Base-by-base conservation (phyloP, 2,113 vertebrate species). In the Turdus rufiventris region DNA sequence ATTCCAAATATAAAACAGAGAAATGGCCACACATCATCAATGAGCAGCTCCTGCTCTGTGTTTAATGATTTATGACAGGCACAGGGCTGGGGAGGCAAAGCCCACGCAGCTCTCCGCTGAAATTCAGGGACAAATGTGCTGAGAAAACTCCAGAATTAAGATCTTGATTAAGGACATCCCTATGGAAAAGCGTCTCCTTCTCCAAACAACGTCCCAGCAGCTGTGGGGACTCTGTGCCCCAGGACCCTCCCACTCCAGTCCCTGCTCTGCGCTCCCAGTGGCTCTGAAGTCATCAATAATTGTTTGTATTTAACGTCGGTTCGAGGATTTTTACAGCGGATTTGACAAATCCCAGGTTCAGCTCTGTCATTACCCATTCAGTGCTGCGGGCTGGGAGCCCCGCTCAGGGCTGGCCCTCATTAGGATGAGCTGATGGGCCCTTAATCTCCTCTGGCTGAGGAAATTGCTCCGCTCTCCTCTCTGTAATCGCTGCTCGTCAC, bases 181-280 rank as follows among this genome's bases (percentile, higher is more conserved):
- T 8, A 3, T 3, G 19, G 71, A 48, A 54, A 47, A 88, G 57
- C 62, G 20, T 19, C 60, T 65, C 40, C 48, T 62, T 18, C 53
- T 78, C 62, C 50, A 18, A 45, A n/a, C 4, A 21, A 4, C 0
- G 1, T 7, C n/a, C 56, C 2, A 9, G 38, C 23, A 19, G 24
- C 9, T 25, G 19, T 2, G 53, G 40, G 83, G 53, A 18, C 75
- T 5, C 36, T 0, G 3, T 3, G 15, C 34, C 57, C 43, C 62
- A 1, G 28, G 42, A 45, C 0, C 18, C 20, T 14, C 7, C 0
- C 9, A 0, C 19, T 15, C 6, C 8, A 42, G 28, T 2, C 74
- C 15, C 33, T 8, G 47, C 14, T 47, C 57, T 26, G 71, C 10
- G 21, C 33, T 68, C 50, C 43, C 38, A 16, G 31, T 0, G 8